Base-by-base conservation (phyloP, 35 echinoderm and acorn worm species). In the Apostichopus japonicus region DNA sequence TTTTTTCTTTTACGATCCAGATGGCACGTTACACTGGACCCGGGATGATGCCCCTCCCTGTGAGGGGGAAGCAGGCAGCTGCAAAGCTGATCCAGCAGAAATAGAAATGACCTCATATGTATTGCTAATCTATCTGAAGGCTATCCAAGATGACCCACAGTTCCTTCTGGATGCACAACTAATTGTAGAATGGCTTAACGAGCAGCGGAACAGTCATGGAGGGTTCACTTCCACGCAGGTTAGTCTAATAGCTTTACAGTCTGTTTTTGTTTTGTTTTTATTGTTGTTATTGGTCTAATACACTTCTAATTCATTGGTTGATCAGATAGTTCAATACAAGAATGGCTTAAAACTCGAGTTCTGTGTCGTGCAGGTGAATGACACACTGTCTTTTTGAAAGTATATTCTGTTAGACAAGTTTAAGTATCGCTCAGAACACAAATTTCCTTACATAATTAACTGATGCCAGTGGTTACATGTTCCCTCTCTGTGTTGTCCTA, bases 221-320 rank as follows among this genome's bases (percentile, higher is more conserved):
- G 89, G 89, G 4, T 91, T 91, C n/a, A 79, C 76, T 3, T 91
- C 89, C 71, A 91, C 89, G 55, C 89, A 91, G 89, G 89, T n/a
- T 91, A 79, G 22, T 79, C 10, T 53, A 67, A 75, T 19, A 6
- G 11, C 33, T 44, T 75, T 19, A n/a, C n/a, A 75, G 13, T 2
- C 71, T 0, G 17, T 75, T 11, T 67, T 67, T 67, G n/a, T n/a
- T n/a, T 67, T 67, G n/a, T n/a, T n/a, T n/a, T n/a, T n/a, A n/a
- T n/a, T n/a, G n/a, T 67, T 19, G 11, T 67, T 67, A 19, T 67
- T 44, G 33, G 33, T 44, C 33, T 44, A 44, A 44, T 44, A n/a
- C n/a, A n/a, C n/a, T 44, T 44, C 33, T 44, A 44, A 44, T 44
- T 44, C 33, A 44, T 44, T 44, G 33, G 33, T 44, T 44, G 33